Evolutionary conservation across 2,797 vertebrate genomes (phyloP), one percentile per base, ranked within the genome.

Genomic region (Clamator glandarius): DNA sequence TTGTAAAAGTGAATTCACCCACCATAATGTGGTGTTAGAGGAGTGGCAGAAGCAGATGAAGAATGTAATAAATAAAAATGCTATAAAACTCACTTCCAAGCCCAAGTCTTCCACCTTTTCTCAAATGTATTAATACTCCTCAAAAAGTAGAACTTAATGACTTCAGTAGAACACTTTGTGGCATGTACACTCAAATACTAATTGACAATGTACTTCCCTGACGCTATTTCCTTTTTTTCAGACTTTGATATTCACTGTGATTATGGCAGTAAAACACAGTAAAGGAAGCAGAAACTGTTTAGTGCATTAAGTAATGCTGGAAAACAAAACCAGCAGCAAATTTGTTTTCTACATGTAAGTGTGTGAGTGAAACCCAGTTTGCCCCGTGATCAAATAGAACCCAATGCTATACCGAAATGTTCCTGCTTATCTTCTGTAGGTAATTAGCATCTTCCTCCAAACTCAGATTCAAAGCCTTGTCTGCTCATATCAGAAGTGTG

Each of bases 11-110:
- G 72, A 87, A 77, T 67, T 48, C 23, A 84, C 10, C 8, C 64
- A 87, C 41, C 1, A 7, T 29, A 83, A 89, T 42, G 6, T 64
- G 44, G 28, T 84, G 19, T 76, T 85, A 66, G 67, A 84, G 67
- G 25, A 81, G 58, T 75, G 62, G 44, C 48, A 93, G 44, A 90
- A 88, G 55, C 15, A 75, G 61, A 33, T 69, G 42, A 93, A 87
- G 33, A 61, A 77, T 25, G 16, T 64, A 84, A 77, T 91, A 74
- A 78, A 92, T 88, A 51, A 84, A 75, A 90, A 70, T 52, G 24
- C 29, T 89, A 20, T 35, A 28, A 70, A 70, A 77, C 42, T 26
- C 8, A 39, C 39, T 72, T 85, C 44, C 33, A 83, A 87, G 17
- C 36, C 64, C 13, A 84, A 64, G 16, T 87, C 28, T 77, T 87